phyloP scores from a whole-genome alignment of 2,113 vertebrate species.

The Podarcis cretensis region DNA sequence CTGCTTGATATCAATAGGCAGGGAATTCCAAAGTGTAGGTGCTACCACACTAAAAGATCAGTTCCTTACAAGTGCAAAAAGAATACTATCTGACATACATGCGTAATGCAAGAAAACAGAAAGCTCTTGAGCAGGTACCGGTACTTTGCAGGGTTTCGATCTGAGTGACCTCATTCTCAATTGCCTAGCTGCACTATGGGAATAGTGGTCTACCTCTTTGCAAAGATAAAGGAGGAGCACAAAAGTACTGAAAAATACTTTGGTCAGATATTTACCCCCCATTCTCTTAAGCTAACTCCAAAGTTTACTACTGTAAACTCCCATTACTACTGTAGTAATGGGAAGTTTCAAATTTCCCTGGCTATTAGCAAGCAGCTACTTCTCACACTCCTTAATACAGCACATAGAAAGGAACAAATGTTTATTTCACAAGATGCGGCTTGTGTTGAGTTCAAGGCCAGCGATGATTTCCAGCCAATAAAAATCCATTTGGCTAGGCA shows the following conservation, averaged over 20 bases:
- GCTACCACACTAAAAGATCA: too few relatives aligned
- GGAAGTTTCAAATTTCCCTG: neutral
- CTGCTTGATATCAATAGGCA: too few relatives aligned
- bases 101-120: neutral
- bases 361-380: rapidly evolving
- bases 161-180: too few relatives aligned
- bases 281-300: neutral
- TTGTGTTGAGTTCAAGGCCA: neutral
- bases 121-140: neutral
- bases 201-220: neutral
- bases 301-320: too few relatives aligned
- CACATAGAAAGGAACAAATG: rapidly evolving
- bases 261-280: neutral
- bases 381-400: neutral
- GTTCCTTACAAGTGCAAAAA: too few relatives aligned
- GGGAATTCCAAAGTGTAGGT: too few relatives aligned
- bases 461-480: neutral
- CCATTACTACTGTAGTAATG: neutral
- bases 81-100: neutral
- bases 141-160: neutral
- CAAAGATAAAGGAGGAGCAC: neutral
- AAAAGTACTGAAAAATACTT: neutral
- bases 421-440: rapidly evolving
- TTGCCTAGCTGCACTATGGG: neutral
- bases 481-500: neutral